Percentiles rank a stretch among this genome's conserved stretches.
Conservation (phyloP, 2,888 invertebrate species). For the Sipunculus nudus region DNA sequence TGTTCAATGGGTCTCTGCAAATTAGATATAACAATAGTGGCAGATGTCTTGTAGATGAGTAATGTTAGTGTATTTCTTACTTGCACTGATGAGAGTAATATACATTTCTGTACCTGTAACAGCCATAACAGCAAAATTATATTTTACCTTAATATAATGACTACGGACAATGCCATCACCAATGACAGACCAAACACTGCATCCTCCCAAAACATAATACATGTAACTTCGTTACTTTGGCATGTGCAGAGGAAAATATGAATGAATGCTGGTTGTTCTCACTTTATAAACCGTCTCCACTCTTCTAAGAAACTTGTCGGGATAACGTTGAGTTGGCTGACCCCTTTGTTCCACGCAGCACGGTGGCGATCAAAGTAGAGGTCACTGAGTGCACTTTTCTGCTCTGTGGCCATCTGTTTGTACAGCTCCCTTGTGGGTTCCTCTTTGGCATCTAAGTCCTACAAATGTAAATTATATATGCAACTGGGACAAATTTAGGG, state of each 20-base stretch:
- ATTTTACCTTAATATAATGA: too few species aligned
- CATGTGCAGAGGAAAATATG: too few species aligned
- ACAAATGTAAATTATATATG: too few species aligned
- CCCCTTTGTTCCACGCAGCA: conserved; percentile 39
- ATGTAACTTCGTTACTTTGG: too few species aligned
- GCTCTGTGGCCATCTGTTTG: conserved; percentile 52
- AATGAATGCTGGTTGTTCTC: too few species aligned
- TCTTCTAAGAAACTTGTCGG: conserved; percentile 63
- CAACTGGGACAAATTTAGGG: too few species aligned
- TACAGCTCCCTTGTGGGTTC: conserved; percentile 41
- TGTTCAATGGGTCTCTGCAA: conserved; percentile 51
- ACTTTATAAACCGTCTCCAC: conserved; percentile 68
- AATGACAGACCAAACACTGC: too few species aligned
- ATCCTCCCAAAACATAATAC: too few species aligned
- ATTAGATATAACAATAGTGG: not conserved
- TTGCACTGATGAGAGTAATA: too few species aligned
- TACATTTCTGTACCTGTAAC: too few species aligned
- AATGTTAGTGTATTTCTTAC: not conserved
- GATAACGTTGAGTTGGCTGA: conserved; percentile 48
- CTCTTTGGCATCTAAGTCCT: conserved; percentile 14
- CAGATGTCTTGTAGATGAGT: not conserved
- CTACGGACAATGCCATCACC: too few species aligned
- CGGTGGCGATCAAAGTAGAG: conserved; percentile 63
- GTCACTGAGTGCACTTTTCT: conserved; percentile 63
- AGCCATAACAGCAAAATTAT: too few species aligned